Conservation (phyloP, 2,888 invertebrate species). For the Tiliacea citrago region DNA sequence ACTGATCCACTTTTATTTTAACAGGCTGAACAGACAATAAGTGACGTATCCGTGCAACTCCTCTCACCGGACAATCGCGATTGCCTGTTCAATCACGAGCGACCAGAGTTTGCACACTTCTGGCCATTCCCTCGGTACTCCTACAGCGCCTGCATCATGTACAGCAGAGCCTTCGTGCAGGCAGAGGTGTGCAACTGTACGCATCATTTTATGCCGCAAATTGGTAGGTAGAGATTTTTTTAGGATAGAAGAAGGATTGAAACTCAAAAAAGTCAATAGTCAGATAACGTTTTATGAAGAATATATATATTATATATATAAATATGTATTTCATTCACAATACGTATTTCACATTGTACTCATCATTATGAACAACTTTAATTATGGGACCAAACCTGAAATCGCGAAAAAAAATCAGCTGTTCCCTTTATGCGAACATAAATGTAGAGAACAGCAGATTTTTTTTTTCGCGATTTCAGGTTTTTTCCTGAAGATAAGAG, state of each 20-base stretch:
- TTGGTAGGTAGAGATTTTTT: constrained; percentile 79
- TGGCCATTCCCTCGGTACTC: constrained; percentile 90
- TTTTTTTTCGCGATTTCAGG: too few species aligned
- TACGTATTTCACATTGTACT: too few species aligned
- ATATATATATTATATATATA: too few species aligned
- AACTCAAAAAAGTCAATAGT: neutral
- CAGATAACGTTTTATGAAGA: neutral
- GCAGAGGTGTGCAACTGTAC: constrained; percentile 91
- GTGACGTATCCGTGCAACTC: constrained; percentile 88
- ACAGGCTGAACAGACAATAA: constrained; percentile 91
- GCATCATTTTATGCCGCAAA: constrained; percentile 91
- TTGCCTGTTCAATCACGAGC: constrained; percentile 90
- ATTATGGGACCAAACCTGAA: too few species aligned
- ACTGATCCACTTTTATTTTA: neutral
- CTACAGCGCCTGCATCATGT: constrained; percentile 91
- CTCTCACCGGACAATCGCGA: constrained; percentile 87
- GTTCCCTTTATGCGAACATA: too few species aligned
- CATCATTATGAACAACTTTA: too few species aligned
- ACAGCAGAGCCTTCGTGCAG: constrained; percentile 90
- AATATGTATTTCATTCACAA: too few species aligned
- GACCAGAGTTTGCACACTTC: constrained; percentile 77
- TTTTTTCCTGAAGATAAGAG: too few species aligned
- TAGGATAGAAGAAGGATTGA: neutral
- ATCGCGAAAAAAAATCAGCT: too few species aligned
- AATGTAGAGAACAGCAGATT: too few species aligned